These are phyloP conservation scores for Aphelinus certus DNA, from an alignment of 1,140 invertebrate genomes.

Conservation along the genomic window DNA sequence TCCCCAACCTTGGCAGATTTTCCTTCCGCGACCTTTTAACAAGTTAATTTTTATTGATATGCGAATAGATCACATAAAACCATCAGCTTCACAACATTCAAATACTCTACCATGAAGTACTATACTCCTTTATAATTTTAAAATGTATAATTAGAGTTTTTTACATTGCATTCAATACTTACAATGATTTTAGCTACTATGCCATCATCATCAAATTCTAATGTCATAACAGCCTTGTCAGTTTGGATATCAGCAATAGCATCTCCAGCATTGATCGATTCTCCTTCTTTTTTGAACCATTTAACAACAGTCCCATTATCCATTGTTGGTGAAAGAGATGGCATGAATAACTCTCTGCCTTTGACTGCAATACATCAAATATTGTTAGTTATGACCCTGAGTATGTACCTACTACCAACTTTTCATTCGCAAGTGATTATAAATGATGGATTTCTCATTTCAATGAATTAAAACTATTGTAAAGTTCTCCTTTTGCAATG, in stretches of 20 bases:
- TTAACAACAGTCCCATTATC: slow-evolving; percentile 95
- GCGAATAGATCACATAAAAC: not conserved
- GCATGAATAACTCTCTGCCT: slow-evolving; percentile 70
- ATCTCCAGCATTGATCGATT: slow-evolving; percentile 79
- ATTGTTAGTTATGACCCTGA: too few species aligned
- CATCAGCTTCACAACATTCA: not conserved
- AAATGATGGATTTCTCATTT: not conserved
- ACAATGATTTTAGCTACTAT: slow-evolving; percentile 91
- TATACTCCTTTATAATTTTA: not conserved
- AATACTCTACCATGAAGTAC: not conserved
- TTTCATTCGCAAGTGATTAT: not conserved
- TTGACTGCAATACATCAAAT: slow-evolving; percentile 47
- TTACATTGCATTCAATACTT: slow-evolving; percentile 22
- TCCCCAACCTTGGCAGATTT: slow-evolving; percentile 79
- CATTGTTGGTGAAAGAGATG: slow-evolving; percentile 98
- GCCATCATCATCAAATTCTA: slow-evolving; percentile 98
- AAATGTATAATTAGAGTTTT: too few species aligned
- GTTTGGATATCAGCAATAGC: slow-evolving; percentile 99
- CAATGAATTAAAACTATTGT: too few species aligned
- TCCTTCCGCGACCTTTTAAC: slow-evolving; percentile 24
- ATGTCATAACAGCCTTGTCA: slow-evolving; percentile 99
- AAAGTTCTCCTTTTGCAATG: too few species aligned
- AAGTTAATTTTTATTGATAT: too few species aligned
- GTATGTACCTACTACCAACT: too few species aligned
- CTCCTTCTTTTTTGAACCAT: slow-evolving; percentile 98